phyloP scores from a whole-genome alignment of 2,797 vertebrate genomes.

The Cossypha niveicapilla region DNA sequence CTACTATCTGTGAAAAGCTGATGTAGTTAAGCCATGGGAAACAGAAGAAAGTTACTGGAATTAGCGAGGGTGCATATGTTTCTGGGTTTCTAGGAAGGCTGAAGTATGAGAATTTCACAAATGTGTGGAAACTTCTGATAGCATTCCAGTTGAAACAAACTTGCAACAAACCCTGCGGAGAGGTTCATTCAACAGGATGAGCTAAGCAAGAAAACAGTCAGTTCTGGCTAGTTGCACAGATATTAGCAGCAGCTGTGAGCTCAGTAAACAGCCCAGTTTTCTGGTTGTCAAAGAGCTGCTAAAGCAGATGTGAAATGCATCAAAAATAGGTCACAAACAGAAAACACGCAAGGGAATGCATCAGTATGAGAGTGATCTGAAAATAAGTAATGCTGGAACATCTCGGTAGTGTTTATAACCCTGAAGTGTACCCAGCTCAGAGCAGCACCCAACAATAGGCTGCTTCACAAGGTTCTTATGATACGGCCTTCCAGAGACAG shows the following conservation, averaged over 20 bases:
- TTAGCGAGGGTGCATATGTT: slow-evolving; percentile 3
- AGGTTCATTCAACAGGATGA: slow-evolving; percentile 64
- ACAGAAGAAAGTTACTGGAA: slow-evolving; percentile 17
- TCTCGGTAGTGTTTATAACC: neutral
- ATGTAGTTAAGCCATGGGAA: neutral
- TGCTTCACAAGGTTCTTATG: fast-evolving
- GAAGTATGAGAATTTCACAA: slow-evolving; percentile 46
- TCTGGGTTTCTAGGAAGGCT: slow-evolving; percentile 60
- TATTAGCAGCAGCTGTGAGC: slow-evolving; percentile 66
- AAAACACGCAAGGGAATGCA: slow-evolving; percentile 42
- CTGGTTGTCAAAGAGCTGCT: slow-evolving; percentile 58
- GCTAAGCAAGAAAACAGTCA: slow-evolving; percentile 68
- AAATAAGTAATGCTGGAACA: neutral
- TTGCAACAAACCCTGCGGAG: slow-evolving; percentile 57
- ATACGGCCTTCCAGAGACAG: neutral
- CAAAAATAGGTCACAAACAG: slow-evolving; percentile 61
- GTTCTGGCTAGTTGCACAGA: slow-evolving; percentile 52
- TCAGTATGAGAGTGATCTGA: neutral
- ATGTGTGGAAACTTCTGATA: slow-evolving; percentile 62
- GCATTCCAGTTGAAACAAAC: slow-evolving; percentile 59
- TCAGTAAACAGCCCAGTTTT: slow-evolving; percentile 63
- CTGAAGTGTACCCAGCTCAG: neutral
- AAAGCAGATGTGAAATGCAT: slow-evolving; percentile 67
- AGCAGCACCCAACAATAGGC: neutral
- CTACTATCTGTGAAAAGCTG: neutral